Base-by-base conservation (phyloP, 2,797 vertebrate genomes). In the Molossus molossus region DNA sequence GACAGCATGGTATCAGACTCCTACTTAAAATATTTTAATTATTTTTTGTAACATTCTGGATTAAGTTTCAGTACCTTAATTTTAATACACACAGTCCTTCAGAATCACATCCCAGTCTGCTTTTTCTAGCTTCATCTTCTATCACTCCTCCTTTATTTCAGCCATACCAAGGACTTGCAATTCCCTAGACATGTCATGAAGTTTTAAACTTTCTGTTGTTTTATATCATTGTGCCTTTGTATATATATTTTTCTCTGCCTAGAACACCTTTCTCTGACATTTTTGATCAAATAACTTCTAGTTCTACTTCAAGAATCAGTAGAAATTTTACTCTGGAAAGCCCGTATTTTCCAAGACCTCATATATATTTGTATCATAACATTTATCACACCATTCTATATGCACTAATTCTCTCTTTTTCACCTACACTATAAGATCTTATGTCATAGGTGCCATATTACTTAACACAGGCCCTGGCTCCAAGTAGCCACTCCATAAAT, bases 401-500 rank as follows among this genome's bases (percentile, higher is more conserved):
- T 80, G 37, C 93, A 77, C 53, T 29, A 37, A 69, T 92, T 87
- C 48, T 84, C 37, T 81, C 45, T 82, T 90, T 93, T 93, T 77
- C 37, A 60, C n/a, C 14, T 40, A 76, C 20, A 76, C 6, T 55
- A 0, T 92, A 76, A 85, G 18, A 62, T 90, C 29, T 91, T 87
- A 3, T 82, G n/a, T 86, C 48, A 53, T 80, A 76, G 53, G 79
- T 7, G 48, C 53, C 20, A 9, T 73, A 2, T 64, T 75, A 91
- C 18, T 57, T 84, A 93, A 64, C 23, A 69, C 17, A 91, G 45
- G 9, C 50, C 9, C 82, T 80, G 29, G 21, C 87, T 82, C 37
- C 75, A 55, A 82, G 53, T 69, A 92, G 17, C n/a, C 83, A 15
- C 48, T 87, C 21, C 64, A 72, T 80, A 85, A 76, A 55, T 93